Evolutionary conservation across 2,113 vertebrate genomes (phyloP).

Genomic region (Collichthys lucidus): DNA sequence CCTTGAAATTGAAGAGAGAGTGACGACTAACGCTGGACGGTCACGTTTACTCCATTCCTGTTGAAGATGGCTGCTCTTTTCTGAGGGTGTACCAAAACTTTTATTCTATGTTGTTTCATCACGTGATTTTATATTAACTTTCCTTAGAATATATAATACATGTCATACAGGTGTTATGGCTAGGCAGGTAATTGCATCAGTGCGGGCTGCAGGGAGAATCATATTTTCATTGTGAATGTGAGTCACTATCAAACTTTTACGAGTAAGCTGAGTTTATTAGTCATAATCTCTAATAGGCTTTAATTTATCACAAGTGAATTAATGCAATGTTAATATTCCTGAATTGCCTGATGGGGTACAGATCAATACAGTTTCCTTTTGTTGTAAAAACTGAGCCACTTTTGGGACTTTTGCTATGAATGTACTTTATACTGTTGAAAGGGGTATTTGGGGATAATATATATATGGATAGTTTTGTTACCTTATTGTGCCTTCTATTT

Average conservation of each 20-base stretch:
- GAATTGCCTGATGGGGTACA: not conserved
- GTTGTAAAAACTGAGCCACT: not conserved
- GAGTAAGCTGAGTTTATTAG: not conserved
- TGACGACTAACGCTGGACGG: not conserved
- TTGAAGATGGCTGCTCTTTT: constrained; percentile 18
- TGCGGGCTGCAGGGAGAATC: not conserved
- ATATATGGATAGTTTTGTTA: not conserved
- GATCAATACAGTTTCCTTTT: not conserved
- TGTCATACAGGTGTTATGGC: not conserved
- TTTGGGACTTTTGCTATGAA: not conserved
- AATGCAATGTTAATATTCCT: not conserved
- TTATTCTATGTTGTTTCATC: not conserved
- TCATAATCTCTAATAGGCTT: not conserved
- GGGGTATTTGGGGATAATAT: not conserved
- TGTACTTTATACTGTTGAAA: not conserved
- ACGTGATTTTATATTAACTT: not conserved
- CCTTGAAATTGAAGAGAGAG: constrained; percentile 22
- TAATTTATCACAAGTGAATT: not conserved
- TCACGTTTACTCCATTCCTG: constrained; percentile 7
- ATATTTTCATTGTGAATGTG: not conserved
- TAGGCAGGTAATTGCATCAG: too few relatives aligned
- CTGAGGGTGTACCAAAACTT: not conserved
- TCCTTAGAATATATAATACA: not conserved
- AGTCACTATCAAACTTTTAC: not conserved
- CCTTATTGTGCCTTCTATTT: constrained; percentile 12